Evolutionary conservation across 2,797 vertebrate species (phyloP).

Genomic region (Florisuga fusca): DNA sequence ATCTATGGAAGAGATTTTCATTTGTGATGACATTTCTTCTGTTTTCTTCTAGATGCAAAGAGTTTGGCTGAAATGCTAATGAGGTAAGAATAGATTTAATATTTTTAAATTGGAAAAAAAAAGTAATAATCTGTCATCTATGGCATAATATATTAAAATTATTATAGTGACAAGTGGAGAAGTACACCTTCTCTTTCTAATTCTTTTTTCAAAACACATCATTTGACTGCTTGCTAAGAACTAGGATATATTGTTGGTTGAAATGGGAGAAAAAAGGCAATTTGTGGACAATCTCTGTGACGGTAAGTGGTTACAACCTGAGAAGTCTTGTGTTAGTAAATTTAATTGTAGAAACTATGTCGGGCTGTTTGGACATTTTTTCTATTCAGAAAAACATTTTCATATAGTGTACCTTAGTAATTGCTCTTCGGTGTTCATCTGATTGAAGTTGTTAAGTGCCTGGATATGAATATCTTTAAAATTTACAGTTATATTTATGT

Average conservation of each 20-base stretch:
- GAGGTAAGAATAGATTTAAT: constrained; percentile 87
- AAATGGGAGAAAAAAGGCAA: background rate
- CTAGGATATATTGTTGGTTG: background rate
- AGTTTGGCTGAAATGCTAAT: constrained; percentile 99
- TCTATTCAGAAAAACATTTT: background rate
- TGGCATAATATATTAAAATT: background rate
- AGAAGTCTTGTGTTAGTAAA: background rate
- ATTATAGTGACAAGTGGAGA: background rate
- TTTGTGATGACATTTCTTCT: constrained; percentile 65
- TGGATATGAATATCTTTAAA: background rate
- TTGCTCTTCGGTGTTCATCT: constrained; percentile 13
- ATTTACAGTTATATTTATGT: background rate
- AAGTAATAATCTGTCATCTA: too few relatives aligned
- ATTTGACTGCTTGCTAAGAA: background rate
- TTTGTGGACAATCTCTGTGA: background rate
- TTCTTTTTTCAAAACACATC: background rate
- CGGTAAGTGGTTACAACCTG: background rate
- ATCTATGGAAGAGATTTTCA: background rate
- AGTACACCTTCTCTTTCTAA: background rate
- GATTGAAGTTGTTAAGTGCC: background rate
- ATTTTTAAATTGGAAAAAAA: background rate
- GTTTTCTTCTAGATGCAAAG: constrained; percentile 93
- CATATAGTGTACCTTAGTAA: background rate
- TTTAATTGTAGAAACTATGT: background rate
- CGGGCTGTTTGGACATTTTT: background rate